Conservation (phyloP, 2,797 vertebrate genomes). For the Salmo trutta region DNA sequence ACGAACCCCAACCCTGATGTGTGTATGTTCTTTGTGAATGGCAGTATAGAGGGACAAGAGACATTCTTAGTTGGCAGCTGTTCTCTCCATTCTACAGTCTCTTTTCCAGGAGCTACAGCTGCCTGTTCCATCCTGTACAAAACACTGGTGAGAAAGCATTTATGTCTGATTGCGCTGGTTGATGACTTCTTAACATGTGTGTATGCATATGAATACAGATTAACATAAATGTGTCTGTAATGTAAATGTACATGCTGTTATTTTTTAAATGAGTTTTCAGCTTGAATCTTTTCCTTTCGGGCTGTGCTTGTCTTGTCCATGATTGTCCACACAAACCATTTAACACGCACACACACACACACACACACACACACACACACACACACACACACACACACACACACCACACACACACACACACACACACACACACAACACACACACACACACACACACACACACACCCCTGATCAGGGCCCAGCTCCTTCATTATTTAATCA, state of each 20-base stretch:
- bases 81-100: not conserved
- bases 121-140: not conserved
- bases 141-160: not conserved
- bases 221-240: not conserved
- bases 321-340: not conserved
- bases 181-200: not conserved
- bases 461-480: conserved; percentile 21
- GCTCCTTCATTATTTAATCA: conserved; percentile 75
- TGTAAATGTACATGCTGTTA: not conserved
- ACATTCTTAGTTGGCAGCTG: not conserved
- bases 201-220: not conserved
- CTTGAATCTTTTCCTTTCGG: no score
- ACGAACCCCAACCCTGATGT: not conserved
- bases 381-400: conserved; percentile 49
- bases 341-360: conserved; percentile 2
- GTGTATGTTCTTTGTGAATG: not conserved
- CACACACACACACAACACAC: no score
- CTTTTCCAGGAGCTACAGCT: not conserved
- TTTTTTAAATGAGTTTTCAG: not conserved
- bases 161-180: not conserved
- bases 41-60: not conserved
- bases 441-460: conserved; percentile 20
- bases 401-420: not conserved
- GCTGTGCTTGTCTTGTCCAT: not conserved
- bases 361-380: not conserved